Percentiles rank a stretch among this genome's conserved stretches.
phyloP scores from a whole-genome alignment of 1,140 invertebrate genomes.

The Drosophila serrata region DNA sequence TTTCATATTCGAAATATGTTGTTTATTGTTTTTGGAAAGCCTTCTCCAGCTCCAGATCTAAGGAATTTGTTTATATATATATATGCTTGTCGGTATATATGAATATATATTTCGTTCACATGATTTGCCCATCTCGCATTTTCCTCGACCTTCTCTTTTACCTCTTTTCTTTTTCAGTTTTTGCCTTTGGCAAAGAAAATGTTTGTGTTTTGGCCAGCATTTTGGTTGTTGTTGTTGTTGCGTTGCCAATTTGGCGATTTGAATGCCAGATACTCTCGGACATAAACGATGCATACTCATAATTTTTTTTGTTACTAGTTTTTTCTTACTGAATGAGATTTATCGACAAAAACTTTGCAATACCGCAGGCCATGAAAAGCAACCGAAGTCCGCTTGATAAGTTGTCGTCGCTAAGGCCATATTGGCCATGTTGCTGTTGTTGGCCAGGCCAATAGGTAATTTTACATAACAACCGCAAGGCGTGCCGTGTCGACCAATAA shows the following conservation, averaged over 20 bases:
- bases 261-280: constrained; percentile 68
- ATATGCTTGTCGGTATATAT: neutral
- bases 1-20: constrained; percentile 11
- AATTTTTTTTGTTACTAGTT: constrained; percentile 31
- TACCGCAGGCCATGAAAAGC: constrained; percentile 54
- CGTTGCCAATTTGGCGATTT: constrained; percentile 70
- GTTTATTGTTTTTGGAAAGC: constrained; percentile 25
- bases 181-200: constrained; percentile 51
- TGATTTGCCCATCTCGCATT: constrained; percentile 32
- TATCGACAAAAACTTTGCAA: constrained; percentile 56
- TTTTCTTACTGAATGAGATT: constrained; percentile 51
- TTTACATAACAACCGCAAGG: constrained; percentile 72
- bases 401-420: constrained; percentile 49
- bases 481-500: constrained; percentile 37
- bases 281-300: constrained; percentile 62
- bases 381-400: constrained; percentile 54
- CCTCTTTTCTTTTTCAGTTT: constrained; percentile 10
- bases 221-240: constrained; percentile 8
- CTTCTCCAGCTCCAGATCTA: constrained; percentile 24
- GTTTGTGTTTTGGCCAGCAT: constrained; percentile 35
- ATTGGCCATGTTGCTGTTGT: constrained; percentile 36
- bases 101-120: constrained; percentile 2
- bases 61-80: constrained; percentile 14
- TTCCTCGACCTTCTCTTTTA: constrained; percentile 53
- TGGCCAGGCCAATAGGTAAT: constrained; percentile 55